A percentile compares a stretch with the other conserved stretches of the same genome.
These are phyloP conservation scores for Atrina japonica DNA, from an alignment of 2,888 invertebrate genomes.

Conservation along the genomic window DNA sequence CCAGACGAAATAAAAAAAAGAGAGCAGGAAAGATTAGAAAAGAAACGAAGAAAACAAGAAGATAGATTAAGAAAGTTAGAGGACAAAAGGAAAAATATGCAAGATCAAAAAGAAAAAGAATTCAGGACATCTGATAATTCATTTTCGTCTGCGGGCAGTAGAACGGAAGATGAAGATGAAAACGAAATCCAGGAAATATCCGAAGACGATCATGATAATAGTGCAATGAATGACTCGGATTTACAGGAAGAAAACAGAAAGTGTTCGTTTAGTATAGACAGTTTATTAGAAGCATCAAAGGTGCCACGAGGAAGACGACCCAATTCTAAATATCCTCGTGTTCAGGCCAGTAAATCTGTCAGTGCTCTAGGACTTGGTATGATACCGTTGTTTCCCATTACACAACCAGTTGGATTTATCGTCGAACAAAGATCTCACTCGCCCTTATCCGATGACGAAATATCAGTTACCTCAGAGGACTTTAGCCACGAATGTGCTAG, in stretches of 20 bases:
- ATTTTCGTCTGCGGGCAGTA: neutral
- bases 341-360: conserved; percentile 82
- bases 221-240: conserved; percentile 26
- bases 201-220: conserved; percentile 16
- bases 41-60: conserved; percentile 92
- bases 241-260: conserved; percentile 31
- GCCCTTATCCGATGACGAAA: conserved; percentile 28
- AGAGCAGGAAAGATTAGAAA: conserved; percentile 79
- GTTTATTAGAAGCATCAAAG: conserved; percentile 81
- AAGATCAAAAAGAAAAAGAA: conserved; percentile 33
- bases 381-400: conserved; percentile 81
- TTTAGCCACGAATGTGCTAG: conserved; percentile 28
- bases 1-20: conserved; percentile 84
- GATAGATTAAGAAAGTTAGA: conserved; percentile 86
- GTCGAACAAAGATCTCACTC: conserved; percentile 67
- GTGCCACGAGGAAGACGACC: conserved; percentile 82
- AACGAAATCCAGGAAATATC: neutral
- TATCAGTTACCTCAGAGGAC: conserved; percentile 31
- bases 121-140: conserved; percentile 2
- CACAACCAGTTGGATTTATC: conserved; percentile 82
- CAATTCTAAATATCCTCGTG: conserved; percentile 82
- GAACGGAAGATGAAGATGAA: conserved; percentile 1
- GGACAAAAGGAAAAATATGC: conserved; percentile 58
- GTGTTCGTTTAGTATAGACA: conserved; percentile 81
- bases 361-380: conserved; percentile 77